Evolutionary conservation across 2,797 vertebrate species (phyloP).

Genomic region (Girardinus metallicus): DNA sequence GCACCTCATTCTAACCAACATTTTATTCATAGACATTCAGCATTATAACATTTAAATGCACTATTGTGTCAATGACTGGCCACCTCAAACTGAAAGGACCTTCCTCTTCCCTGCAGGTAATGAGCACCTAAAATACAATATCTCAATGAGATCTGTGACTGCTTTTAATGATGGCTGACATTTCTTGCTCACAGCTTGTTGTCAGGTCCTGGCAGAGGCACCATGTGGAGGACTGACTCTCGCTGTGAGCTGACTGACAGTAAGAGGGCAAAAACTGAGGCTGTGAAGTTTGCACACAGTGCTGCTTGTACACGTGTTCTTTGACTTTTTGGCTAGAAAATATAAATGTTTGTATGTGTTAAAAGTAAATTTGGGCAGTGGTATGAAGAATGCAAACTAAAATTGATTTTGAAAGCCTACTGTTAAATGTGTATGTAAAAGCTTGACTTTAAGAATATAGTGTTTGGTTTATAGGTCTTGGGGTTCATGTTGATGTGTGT

Average conservation of each 20-base stretch:
- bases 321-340: conserved; percentile 16
- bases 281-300: conserved; percentile 33
- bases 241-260: conserved; percentile 72
- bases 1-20: not conserved
- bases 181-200: conserved; percentile 78
- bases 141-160: conserved; percentile 50
- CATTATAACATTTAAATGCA: conserved; percentile 8
- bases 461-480: conserved; percentile 46
- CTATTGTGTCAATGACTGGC: conserved; percentile 10
- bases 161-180: conserved; percentile 80
- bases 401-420: conserved; percentile 19
- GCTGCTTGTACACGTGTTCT: conserved; percentile 40
- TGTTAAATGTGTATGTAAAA: conserved; percentile 29
- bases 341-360: conserved; percentile 22
- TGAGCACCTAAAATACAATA: conserved; percentile 36
- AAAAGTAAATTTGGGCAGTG: conserved; percentile 2
- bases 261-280: conserved; percentile 29
- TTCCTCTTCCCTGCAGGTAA: conserved; percentile 15
- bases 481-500: conserved; percentile 57
- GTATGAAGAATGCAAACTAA: conserved; percentile 13
- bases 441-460: conserved; percentile 23
- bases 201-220: conserved; percentile 66
- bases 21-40: conserved; percentile 1
- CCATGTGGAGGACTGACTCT: conserved; percentile 59
- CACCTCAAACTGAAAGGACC: conserved; percentile 18